Conservation (phyloP, 2,113 vertebrate genomes). For the Stercorarius parasiticus region DNA sequence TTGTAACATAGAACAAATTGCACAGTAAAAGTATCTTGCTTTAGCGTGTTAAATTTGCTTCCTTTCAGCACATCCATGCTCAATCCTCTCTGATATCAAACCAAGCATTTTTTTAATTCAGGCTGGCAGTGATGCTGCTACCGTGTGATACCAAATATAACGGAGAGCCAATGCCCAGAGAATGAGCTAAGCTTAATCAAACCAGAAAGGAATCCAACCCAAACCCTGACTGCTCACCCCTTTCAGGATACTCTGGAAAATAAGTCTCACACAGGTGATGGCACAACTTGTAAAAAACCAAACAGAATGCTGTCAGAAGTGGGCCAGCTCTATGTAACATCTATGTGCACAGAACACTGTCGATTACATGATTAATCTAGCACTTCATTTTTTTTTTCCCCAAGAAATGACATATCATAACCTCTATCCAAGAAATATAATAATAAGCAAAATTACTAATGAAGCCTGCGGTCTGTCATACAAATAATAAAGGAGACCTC, state of each 20-base stretch:
- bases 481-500: neutral
- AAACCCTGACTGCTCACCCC: neutral
- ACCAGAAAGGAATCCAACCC: neutral
- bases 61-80: neutral
- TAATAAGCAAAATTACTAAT: neutral
- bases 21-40: neutral
- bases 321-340: neutral
- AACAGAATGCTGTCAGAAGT: neutral
- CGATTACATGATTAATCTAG: neutral
- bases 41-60: neutral
- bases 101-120: neutral
- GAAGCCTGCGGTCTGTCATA: neutral
- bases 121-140: neutral
- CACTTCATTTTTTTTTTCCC: neutral
- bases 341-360: neutral
- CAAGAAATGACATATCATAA: neutral
- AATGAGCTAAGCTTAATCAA: neutral
- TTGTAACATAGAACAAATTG: neutral
- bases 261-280: fast-evolving
- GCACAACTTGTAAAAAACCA: neutral
- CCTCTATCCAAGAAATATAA: neutral
- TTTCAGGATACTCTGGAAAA: neutral
- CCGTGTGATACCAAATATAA: neutral
- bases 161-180: neutral
- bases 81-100: neutral